A percentile compares a stretch with the other conserved stretches of the same genome.
phyloP scores from a whole-genome alignment of 2,113 vertebrate species.

The Nyctereutes procyonoides region DNA sequence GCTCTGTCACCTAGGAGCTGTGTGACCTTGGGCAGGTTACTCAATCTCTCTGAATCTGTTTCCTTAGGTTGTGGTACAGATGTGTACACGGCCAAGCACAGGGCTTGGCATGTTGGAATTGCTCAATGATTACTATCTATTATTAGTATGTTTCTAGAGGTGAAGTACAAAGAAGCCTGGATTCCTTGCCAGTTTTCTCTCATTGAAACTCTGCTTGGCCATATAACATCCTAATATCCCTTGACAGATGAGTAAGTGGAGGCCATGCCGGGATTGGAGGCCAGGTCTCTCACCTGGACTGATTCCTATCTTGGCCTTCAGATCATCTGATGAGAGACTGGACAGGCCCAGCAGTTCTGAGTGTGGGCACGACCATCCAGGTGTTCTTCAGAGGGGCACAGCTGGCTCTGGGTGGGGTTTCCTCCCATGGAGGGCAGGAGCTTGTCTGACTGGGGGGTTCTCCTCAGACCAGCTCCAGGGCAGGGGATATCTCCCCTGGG shows the following conservation, averaged over 20 bases:
- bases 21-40: not conserved
- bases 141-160: not conserved
- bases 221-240: not conserved
- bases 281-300: not conserved
- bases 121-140: not conserved
- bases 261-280: not conserved
- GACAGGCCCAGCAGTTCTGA: not conserved
- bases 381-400: not conserved
- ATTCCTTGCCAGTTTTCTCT: not conserved
- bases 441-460: not conserved
- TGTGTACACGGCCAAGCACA: not conserved
- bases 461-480: not conserved
- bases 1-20: not conserved
- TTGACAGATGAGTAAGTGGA: not conserved
- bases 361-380: not conserved
- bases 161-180: not conserved
- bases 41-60: conserved; percentile 6
- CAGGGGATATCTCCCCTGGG: not conserved
- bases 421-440: not conserved
- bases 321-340: not conserved
- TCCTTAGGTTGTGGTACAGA: not conserved
- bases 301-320: not conserved
- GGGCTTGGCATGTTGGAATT: not conserved
- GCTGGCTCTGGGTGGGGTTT: not conserved
- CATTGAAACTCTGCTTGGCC: not conserved